These are phyloP conservation scores for Odontamblyopus rebecca DNA, from an alignment of 2,797 vertebrate species.

Conservation along the genomic window DNA sequence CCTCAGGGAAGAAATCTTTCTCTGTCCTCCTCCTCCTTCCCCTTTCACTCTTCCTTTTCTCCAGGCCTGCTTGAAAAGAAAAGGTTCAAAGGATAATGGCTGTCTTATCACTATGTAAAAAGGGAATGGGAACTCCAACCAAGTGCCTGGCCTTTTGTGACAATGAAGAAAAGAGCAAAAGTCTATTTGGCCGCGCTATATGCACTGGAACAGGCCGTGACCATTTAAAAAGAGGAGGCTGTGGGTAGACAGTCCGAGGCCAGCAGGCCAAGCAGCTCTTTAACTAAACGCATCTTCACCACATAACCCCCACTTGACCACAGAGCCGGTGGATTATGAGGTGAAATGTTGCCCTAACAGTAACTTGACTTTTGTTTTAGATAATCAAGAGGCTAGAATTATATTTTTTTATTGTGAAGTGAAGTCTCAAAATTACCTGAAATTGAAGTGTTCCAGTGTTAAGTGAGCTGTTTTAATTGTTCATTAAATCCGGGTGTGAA, in stretches of 20 bases:
- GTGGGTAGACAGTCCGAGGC: conserved; percentile 53
- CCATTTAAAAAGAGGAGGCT: conserved; percentile 64
- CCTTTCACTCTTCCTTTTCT: conserved; percentile 74
- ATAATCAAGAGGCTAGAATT: not conserved
- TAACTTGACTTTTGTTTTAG: conserved; percentile 20
- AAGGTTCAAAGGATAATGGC: conserved; percentile 80
- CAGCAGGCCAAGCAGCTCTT: conserved; percentile 50
- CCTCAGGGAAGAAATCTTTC: conserved; percentile 80
- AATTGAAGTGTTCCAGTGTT: not conserved
- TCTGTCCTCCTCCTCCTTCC: conserved; percentile 71
- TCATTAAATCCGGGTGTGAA: conserved; percentile 7
- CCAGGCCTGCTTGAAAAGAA: conserved; percentile 70
- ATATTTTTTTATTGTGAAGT: conserved; percentile 18
- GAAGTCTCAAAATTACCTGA: conserved; percentile 10
- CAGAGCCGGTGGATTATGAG: conserved; percentile 23
- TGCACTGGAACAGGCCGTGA: conserved; percentile 66
- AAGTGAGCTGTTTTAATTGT: not conserved
- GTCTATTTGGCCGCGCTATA: conserved; percentile 68
- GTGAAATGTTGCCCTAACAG: conserved; percentile 31
- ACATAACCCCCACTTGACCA: conserved; percentile 47
- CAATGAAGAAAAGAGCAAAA: conserved; percentile 78
- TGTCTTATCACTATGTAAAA: conserved; percentile 82
- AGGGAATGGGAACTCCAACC: conserved; percentile 75
- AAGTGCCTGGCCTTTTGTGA: conserved; percentile 80
- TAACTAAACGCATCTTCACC: conserved; percentile 64